Conservation (phyloP, 2,113 vertebrate genomes). For the Mirza zaza region DNA sequence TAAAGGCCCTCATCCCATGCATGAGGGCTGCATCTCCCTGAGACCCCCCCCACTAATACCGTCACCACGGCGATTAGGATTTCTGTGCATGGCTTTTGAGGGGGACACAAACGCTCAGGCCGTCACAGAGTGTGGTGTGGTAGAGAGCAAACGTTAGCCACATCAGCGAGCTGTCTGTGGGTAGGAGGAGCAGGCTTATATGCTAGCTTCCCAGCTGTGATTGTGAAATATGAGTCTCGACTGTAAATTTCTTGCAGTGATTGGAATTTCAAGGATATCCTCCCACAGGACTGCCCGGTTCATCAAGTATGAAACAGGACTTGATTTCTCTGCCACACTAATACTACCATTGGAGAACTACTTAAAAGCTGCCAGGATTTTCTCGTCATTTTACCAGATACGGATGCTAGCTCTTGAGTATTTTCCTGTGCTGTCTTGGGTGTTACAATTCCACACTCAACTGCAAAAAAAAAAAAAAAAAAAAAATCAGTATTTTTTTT, state of each 20-base stretch:
- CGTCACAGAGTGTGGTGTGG: background rate
- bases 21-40: background rate
- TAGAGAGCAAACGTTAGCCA: background rate
- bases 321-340: background rate
- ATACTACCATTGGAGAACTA: background rate
- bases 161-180: background rate
- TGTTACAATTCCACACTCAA: background rate
- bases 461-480: background rate
- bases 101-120: background rate
- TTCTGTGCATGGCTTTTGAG: background rate
- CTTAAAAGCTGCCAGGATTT: background rate
- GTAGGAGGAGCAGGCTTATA: background rate
- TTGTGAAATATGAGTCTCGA: background rate
- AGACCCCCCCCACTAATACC: too few species aligned
- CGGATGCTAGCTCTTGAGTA: background rate
- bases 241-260: background rate
- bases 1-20: background rate
- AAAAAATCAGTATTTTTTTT: background rate
- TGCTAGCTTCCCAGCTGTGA: background rate
- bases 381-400: slow-evolving; percentile 24
- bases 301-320: background rate
- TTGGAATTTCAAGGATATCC: background rate
- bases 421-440: background rate
- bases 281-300: background rate
- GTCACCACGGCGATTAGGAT: background rate